These are phyloP conservation scores for Linurgus olivaceus DNA, from an alignment of 2,797 vertebrate species.

Conservation along the genomic window DNA sequence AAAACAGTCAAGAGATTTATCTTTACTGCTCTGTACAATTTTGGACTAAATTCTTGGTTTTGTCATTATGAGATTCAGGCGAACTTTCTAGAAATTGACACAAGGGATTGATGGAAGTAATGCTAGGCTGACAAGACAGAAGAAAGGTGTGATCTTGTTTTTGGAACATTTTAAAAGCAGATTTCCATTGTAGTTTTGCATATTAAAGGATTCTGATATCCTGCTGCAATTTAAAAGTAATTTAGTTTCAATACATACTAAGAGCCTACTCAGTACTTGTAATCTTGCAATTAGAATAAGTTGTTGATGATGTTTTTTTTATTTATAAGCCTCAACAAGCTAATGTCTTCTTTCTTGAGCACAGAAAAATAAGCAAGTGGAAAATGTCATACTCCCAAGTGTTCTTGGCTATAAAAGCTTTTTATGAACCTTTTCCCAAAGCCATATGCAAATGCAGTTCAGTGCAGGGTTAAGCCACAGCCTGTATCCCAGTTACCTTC, in stretches of 20 bases:
- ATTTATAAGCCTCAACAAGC: background rate
- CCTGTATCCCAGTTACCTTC: accelerated
- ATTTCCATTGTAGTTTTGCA: background rate
- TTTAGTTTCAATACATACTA: background rate
- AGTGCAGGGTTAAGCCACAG: background rate
- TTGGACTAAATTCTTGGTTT: background rate
- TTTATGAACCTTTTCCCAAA: background rate
- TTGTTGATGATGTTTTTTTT: background rate
- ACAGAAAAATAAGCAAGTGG: background rate
- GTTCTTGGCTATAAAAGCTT: background rate
- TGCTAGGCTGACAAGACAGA: background rate
- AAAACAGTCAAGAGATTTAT: background rate
- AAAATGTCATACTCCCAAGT: background rate
- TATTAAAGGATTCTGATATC: background rate
- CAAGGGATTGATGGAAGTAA: background rate
- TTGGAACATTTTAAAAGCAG: background rate
- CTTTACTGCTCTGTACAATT: background rate
- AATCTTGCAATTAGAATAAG: background rate
- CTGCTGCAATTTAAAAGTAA: background rate
- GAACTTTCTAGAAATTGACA: background rate
- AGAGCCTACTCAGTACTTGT: background rate
- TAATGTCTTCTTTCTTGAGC: background rate
- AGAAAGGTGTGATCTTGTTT: background rate
- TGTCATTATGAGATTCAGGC: background rate
- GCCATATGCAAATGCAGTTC: background rate